A percentile compares a stretch with the other conserved stretches of the same genome.
These are phyloP conservation scores for Chalcosyrphus nemorum DNA, from an alignment of 2,888 invertebrate species.

Conservation along the genomic window DNA sequence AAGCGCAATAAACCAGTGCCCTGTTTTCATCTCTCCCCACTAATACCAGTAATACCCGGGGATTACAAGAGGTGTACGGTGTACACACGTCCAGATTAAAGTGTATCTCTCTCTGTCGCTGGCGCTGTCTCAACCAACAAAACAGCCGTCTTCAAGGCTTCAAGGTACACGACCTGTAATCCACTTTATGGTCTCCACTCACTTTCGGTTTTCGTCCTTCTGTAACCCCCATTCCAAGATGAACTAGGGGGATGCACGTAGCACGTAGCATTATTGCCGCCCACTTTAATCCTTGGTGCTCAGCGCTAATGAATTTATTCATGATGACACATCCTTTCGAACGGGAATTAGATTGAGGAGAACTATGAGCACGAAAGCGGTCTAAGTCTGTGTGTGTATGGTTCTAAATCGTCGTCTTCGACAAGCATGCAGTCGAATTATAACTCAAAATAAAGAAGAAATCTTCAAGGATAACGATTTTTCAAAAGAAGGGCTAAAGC, in stretches of 20 bases:
- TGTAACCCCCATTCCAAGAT: neutral
- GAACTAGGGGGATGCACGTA: conserved; percentile 51
- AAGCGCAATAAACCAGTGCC: conserved; percentile 38
- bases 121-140: no score
- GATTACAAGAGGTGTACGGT: neutral
- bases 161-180: conserved; percentile 70
- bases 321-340: conserved; percentile 71
- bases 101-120: no score
- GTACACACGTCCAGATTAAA: conserved; percentile 33
- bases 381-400: neutral
- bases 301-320: conserved; percentile 72
- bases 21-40: neutral
- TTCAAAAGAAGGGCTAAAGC: conserved; percentile 25
- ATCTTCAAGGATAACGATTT: conserved; percentile 57
- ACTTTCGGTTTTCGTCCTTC: conserved; percentile 49
- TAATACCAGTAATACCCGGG: conserved; percentile 8
- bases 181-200: conserved; percentile 66
- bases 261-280: conserved; percentile 67
- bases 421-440: conserved; percentile 39
- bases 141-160: conserved; percentile 54
- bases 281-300: conserved; percentile 70
- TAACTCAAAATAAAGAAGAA: conserved; percentile 21
- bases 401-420: conserved; percentile 14
- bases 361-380: conserved; percentile 39
- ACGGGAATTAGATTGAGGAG: conserved; percentile 57